Evolutionary conservation across 2,113 vertebrate species (phyloP).

Genomic region (Catharus bicknelli): DNA sequence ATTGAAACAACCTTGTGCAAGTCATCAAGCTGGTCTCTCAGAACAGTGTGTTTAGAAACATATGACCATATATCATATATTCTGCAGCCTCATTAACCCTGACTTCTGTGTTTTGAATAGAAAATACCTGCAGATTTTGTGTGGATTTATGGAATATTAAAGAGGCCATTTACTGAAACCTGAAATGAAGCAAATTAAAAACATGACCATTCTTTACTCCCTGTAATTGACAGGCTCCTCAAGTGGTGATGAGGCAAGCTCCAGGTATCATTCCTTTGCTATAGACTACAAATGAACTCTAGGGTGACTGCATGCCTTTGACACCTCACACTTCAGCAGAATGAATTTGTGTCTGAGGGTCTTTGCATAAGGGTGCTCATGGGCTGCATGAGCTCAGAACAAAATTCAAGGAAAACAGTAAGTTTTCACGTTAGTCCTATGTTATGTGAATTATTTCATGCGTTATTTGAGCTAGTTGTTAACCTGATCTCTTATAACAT

Average conservation of each 20-base stretch:
- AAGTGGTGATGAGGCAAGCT: background rate
- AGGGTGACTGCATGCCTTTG: background rate
- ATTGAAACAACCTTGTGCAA: background rate
- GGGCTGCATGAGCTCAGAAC: background rate
- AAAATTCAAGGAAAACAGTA: background rate
- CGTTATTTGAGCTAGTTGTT: background rate
- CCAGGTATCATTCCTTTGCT: background rate
- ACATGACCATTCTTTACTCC: background rate
- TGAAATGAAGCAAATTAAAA: background rate
- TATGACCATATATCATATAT: background rate
- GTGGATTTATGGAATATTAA: background rate
- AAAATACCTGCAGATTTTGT: background rate
- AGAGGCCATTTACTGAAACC: background rate
- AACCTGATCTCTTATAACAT: background rate
- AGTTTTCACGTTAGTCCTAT: background rate
- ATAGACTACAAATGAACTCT: background rate
- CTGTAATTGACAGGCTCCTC: background rate
- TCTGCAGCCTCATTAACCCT: background rate
- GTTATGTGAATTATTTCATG: background rate
- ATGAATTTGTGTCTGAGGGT: background rate
- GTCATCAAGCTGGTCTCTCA: background rate
- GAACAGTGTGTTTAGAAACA: background rate
- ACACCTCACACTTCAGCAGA: background rate
- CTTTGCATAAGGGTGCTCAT: background rate
- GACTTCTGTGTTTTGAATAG: background rate